Base-by-base conservation (phyloP, 1,140 invertebrate genomes). In the Tetramorium alpestre region DNA sequence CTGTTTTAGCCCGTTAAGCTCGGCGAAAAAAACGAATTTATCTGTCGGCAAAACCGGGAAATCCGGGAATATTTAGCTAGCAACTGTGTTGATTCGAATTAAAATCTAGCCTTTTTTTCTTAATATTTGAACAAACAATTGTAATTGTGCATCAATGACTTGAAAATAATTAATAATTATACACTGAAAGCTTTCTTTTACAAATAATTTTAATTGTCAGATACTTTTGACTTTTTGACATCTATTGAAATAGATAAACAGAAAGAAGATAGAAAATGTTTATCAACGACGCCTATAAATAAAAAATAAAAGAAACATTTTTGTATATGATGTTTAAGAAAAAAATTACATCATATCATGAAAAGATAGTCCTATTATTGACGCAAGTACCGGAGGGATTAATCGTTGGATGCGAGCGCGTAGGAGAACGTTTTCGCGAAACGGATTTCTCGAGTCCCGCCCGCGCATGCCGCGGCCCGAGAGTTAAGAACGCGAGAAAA, bases 401-500 rank as follows among this genome's bases (percentile, higher is more conserved):
- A n/a, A 70, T 65, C 58, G 41, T 49, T 16, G 10, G 51, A 76
- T 18, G 58, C 49, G 60, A 41, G 18, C 10, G 33, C 58, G 67
- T 82, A 44, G 51, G 51, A 54, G 22, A 22, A 58, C 28, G 8
- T 80, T 82, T 82, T 82, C 65, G 33, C 25, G 22, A 60, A 64
- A 75, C 76, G 64, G 54, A 84, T 84, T 60, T 75, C 54, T 73
- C 80, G 54, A 22, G 13, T 33, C 18, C 65, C 65, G 16, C 65
- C 49, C 47, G 78, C 47, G 65, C 77, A 33, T 44, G 16, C 16
- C 76, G 60, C 47, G 25, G 13, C 28, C 22, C n/a, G n/a, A 78
- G 25, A 70, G 65, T 47, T 41, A 75, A 64, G 60, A 44, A 62
- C 33, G 58, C 76, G 76, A 76, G 33, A 38, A 87, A 78, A 69